These are phyloP conservation scores for Halcyon leucocephala DNA, from an alignment of 2,797 vertebrate species.

Conservation along the genomic window DNA sequence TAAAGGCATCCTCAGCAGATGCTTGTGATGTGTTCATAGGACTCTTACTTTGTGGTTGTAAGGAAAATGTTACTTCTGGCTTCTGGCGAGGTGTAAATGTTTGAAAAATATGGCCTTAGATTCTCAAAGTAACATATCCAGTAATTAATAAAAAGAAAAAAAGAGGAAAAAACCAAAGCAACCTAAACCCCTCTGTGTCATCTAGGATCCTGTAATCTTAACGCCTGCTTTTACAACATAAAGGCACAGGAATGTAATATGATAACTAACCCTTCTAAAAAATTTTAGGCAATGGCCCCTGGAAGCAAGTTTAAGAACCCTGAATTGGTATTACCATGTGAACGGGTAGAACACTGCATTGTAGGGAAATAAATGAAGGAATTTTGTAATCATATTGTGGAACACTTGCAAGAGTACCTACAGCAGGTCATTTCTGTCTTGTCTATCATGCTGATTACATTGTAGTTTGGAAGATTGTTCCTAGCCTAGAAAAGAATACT, in stretches of 20 bases:
- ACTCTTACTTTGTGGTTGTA: neutral
- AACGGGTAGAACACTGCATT: constrained; percentile 79
- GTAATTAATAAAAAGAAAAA: neutral
- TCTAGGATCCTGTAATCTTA: neutral
- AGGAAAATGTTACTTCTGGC: neutral
- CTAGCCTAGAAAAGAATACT: neutral
- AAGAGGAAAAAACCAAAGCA: neutral
- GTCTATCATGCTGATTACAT: neutral
- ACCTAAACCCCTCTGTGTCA: too few species aligned
- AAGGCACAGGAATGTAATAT: neutral
- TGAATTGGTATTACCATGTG: constrained; percentile 73
- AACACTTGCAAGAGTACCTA: constrained; percentile 77
- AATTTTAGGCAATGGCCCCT: constrained; percentile 55
- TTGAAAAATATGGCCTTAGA: neutral
- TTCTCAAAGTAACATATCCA: neutral
- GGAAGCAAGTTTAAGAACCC: constrained; percentile 70
- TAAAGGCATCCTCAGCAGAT: neutral
- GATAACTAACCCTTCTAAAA: neutral
- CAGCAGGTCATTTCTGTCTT: constrained; percentile 11
- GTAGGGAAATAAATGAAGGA: constrained; percentile 76
- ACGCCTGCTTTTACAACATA: neutral
- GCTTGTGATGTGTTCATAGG: neutral
- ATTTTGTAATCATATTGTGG: constrained; percentile 78
- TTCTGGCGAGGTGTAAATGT: neutral
- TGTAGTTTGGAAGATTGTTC: neutral